These are phyloP conservation scores for Austrofundulus limnaeus DNA, from an alignment of 2,113 vertebrate genomes.

Conservation along the genomic window DNA sequence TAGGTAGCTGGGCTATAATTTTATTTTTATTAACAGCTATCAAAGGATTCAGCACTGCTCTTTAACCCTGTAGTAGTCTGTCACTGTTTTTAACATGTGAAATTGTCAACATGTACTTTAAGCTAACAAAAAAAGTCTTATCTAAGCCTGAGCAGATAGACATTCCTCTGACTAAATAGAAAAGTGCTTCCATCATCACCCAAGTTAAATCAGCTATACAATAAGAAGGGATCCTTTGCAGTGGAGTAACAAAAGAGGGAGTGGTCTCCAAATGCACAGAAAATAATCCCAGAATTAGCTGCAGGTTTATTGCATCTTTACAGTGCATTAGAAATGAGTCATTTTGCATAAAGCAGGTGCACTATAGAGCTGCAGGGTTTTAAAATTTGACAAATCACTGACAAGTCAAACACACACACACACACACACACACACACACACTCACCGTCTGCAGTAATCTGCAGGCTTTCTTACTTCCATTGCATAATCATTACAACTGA, in stretches of 20 bases:
- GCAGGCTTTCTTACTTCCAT: conserved; percentile 55
- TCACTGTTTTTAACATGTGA: neutral
- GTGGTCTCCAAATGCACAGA: neutral
- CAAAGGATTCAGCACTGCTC: neutral
- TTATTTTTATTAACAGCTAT: too few species aligned
- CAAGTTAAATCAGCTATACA: neutral
- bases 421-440: conserved; percentile 33
- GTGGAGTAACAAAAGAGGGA: neutral
- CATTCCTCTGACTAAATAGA: neutral
- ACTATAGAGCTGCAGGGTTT: conserved; percentile 35
- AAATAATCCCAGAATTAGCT: conserved; percentile 27
- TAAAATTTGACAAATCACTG: conserved; percentile 48
- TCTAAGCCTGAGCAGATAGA: neutral
- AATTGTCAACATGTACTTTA: neutral
- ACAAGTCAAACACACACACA: conserved; percentile 53
- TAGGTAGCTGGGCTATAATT: too few species aligned
- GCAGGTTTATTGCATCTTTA: conserved; percentile 61
- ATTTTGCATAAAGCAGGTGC: conserved; percentile 37
- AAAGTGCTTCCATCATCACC: neutral
- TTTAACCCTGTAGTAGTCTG: neutral
- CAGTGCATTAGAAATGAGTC: conserved; percentile 51
- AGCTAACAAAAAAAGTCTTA: neutral
- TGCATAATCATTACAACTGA: conserved; percentile 54
- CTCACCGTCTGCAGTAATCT: conserved; percentile 47
- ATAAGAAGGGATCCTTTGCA: neutral